These are phyloP conservation scores for Trematocara nigrifrons DNA, from an alignment of 2,113 vertebrate genomes.

Conservation along the genomic window DNA sequence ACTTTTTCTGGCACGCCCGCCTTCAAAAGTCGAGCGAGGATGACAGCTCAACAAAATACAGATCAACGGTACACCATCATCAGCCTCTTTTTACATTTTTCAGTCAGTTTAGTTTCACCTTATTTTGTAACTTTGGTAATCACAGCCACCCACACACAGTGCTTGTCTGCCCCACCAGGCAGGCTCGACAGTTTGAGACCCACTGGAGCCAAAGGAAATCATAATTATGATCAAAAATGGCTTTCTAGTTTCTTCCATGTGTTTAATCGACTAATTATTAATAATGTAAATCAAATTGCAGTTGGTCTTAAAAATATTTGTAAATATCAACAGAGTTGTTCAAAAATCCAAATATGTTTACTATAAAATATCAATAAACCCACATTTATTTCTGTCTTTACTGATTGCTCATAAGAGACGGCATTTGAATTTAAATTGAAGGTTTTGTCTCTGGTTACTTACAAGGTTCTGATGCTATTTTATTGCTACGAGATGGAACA, in stretches of 20 bases:
- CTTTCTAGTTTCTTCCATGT: not conserved
- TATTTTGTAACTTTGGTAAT: not conserved
- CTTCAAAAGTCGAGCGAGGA: rapidly evolving
- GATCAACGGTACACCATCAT: not conserved
- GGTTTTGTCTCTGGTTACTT: not conserved
- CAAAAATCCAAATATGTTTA: not conserved
- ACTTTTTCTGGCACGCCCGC: not conserved
- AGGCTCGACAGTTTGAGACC: not conserved
- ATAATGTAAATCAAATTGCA: not conserved
- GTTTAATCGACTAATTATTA: not conserved
- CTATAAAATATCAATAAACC: not conserved
- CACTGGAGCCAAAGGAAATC: not conserved
- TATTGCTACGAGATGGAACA: slow-evolving; percentile 36
- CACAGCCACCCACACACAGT: not conserved
- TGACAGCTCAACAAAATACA: not conserved
- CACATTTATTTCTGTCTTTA: not conserved
- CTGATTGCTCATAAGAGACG: not conserved
- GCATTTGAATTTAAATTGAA: not conserved
- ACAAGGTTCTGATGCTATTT: not conserved
- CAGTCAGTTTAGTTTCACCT: not conserved
- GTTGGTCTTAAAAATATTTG: not conserved
- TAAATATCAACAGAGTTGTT: not conserved
- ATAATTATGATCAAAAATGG: not conserved
- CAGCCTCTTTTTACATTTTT: rapidly evolving
- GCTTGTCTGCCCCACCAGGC: not conserved